Percentiles rank a stretch among this genome's conserved stretches.
phyloP scores from a whole-genome alignment of 1,140 invertebrate genomes.

The Drosophila sulfurigaster region DNA sequence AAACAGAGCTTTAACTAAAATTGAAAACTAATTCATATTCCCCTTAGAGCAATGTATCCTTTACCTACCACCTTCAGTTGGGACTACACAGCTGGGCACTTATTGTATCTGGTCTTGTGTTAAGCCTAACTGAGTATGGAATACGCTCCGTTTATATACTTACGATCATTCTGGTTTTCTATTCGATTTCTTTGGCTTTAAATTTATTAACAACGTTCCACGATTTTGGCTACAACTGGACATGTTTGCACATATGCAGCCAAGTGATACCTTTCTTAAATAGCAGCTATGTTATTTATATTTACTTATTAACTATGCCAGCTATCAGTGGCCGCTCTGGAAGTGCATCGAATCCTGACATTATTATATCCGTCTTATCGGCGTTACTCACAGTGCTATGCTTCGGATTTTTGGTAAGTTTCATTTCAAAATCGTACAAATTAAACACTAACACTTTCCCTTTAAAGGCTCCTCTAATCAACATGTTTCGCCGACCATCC shows the following conservation, averaged over 20 bases:
- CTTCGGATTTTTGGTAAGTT: conserved; percentile 58
- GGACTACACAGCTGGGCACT: conserved; percentile 51
- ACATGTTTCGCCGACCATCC: conserved; percentile 49
- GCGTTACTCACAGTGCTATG: conserved; percentile 74
- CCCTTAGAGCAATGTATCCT: conserved; percentile 44
- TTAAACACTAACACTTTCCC: not conserved
- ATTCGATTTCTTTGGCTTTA: conserved; percentile 34
- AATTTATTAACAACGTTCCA: conserved; percentile 52
- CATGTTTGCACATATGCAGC: conserved; percentile 85
- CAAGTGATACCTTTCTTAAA: conserved; percentile 83
- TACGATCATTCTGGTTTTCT: conserved; percentile 49
- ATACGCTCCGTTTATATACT: conserved; percentile 52
- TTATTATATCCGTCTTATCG: conserved; percentile 85
- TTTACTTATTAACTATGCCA: conserved; percentile 88
- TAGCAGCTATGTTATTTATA: conserved; percentile 87
- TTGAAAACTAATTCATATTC: conserved; percentile 14
- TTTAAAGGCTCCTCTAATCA: conserved; percentile 31
- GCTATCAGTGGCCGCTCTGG: conserved; percentile 89
- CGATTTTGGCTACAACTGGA: conserved; percentile 86
- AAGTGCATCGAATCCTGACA: conserved; percentile 87
- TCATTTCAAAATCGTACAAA: not conserved
- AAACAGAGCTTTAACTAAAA: not conserved
- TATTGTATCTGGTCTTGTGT: conserved; percentile 25
- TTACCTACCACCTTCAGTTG: conserved; percentile 48
- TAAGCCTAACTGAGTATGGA: conserved; percentile 25